Base-by-base conservation (phyloP, 2,113 vertebrate species). In the Morone saxatilis region DNA sequence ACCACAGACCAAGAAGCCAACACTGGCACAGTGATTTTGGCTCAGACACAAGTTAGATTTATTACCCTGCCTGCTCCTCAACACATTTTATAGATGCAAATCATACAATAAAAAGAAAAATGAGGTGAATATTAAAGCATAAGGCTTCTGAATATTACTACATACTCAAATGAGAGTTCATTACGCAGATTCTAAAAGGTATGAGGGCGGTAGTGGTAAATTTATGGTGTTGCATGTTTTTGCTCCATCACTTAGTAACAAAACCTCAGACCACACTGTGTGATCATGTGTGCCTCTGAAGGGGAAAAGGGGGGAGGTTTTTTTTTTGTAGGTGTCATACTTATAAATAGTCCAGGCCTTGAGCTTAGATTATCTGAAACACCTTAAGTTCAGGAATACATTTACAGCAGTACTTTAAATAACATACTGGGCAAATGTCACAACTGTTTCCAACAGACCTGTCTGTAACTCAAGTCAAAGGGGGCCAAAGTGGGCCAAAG, bases 251-350 rank as follows among this genome's bases (percentile, higher is more conserved):
- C 89, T 61, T 78, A 86, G 88, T 87, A 90, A 91, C 88, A 68
- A 90, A 90, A 93, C 92, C 92, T 91, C 92, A 93, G 88, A 93
- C 91, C 92, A 89, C 90, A 89, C 73, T 45, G 83, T 81, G 87
- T 84, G 84, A 82, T 75, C 71, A 61, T 78, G 71, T 76, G 20
- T 65, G 77, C 60, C 31, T 84, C 51, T 67, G 76, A 60, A 57
- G n/a, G 70, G 60, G 70, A 48, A 20, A 68, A n/a, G 11, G 51
- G 22, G 38, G 59, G 56, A 25, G 60, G 60, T 45, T 72, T 14
- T 57, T 14, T 57, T 25, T 76, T 57, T 72, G 77, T 69, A 79
- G 84, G 73, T 80, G 79, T 85, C 60, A 84, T 4, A 78, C 57
- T 84, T 89, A 91, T 77, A 90, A 89, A 93, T 90, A 91, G 79